phyloP scores from a whole-genome alignment of 2,113 vertebrate species.

The Formicarius rufipectus region DNA sequence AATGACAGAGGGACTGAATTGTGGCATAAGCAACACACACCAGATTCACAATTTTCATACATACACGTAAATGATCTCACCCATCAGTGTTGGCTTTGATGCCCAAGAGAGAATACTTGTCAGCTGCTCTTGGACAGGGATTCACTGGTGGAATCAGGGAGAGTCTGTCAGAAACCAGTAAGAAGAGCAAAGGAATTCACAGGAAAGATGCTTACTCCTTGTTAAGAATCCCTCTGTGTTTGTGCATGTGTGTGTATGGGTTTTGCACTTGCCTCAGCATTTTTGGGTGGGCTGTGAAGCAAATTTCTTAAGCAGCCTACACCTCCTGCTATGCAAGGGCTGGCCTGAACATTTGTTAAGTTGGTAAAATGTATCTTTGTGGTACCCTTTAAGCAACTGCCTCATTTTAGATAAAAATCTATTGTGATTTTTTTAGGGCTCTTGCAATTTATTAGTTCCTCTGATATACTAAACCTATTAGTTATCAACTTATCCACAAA shows the following conservation, averaged over 20 bases:
- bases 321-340: conserved; percentile 29
- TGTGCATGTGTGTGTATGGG: background rate
- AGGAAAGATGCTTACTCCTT: background rate
- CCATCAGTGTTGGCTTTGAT: background rate
- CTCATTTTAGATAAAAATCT: conserved; percentile 50
- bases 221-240: background rate
- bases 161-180: background rate
- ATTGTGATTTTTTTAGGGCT: background rate
- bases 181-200: background rate
- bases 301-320: background rate
- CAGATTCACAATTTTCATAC: background rate
- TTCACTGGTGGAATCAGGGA: background rate
- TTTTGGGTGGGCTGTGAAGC: background rate
- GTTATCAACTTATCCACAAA: background rate
- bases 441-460: conserved; percentile 6
- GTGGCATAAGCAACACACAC: background rate
- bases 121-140: background rate
- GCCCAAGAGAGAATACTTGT: background rate
- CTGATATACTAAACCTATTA: conserved; percentile 28
- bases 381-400: background rate
- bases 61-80: background rate
- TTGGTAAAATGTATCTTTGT: conserved; percentile 3
- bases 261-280: background rate
- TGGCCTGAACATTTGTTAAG: conserved; percentile 28
- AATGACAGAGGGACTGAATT: background rate